Base-by-base conservation (phyloP, 2,113 vertebrate species). In the Rhinopomastus cyanomelas region DNA sequence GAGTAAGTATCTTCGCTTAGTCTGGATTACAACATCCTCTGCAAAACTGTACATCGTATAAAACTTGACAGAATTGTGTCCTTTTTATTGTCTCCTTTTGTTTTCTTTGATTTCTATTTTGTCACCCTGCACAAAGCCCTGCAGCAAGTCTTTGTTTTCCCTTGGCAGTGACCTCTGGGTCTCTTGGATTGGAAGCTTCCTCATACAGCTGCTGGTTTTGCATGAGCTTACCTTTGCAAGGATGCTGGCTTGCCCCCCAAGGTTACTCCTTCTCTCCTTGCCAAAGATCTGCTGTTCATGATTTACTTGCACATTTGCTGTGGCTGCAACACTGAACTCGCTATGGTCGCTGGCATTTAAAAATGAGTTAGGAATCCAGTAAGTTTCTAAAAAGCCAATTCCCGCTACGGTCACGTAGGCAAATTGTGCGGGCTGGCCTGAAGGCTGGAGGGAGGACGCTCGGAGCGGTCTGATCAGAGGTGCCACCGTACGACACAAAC, bases 171-270 rank as follows among this genome's bases (percentile, higher is more conserved):
- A 87, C 67, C 95, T 94, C 83, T 91, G 82, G 65, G 91, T 88
- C 93, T 88, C n/a, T 95, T 91, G 66, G 73, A 76, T 96, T 90
- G 44, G 67, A 90, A 97, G 96, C 94, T 96, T 97, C 95, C 92
- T 93, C 94, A 95, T 95, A 94, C 51, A 93, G 88, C 93, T 96
- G 97, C 96, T 97, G 89, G 87, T 96, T 72, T 95, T 98, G 97
- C 97, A 98, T 97, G 97, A 97, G 94, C 94, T 95, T 97, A 93
- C 95, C 88, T 96, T 96, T 96, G 96, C 96, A 69, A 96, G 85
- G 93, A 92, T 92, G 96, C 97, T 97, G 77, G 96, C 94, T 91
- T 96, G 95, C 85, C 78, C 92, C 85, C 89, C 32, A 0, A 84
- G 53, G 90, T 94, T 83, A 88, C 94, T 95, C 90, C 94, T 95